These are phyloP conservation scores for Spodoptera littoralis DNA, from an alignment of 2,888 invertebrate genomes.

Conservation along the genomic window DNA sequence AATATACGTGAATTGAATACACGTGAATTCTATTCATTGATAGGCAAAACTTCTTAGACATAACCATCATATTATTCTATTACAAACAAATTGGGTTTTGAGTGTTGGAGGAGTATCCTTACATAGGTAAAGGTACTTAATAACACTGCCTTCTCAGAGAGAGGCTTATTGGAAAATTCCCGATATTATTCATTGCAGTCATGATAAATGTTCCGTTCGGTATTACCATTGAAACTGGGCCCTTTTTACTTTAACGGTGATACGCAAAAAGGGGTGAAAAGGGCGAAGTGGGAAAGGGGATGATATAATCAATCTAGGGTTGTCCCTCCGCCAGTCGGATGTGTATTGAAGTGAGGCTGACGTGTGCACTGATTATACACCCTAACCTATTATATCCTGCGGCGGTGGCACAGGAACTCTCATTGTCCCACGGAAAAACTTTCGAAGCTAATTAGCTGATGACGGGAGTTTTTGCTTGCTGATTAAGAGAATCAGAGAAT, in stretches of 20 bases:
- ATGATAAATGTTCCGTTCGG: constrained; percentile 86
- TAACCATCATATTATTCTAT: constrained; percentile 8
- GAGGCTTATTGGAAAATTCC: constrained; percentile 81
- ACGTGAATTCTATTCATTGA: neutral
- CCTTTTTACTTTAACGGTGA: constrained; percentile 87
- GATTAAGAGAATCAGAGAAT: too few relatives aligned
- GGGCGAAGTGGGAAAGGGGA: constrained; percentile 78
- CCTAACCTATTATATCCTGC: constrained; percentile 42
- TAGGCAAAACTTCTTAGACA: constrained; percentile 1
- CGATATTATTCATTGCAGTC: constrained; percentile 85
- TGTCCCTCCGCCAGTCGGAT: constrained; percentile 72
- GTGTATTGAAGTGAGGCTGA: constrained; percentile 71
- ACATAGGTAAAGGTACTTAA: constrained; percentile 19
- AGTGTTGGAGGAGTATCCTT: constrained; percentile 29
- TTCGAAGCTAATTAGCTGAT: constrained; percentile 29
- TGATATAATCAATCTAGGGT: constrained; percentile 86
- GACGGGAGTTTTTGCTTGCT: neutral
- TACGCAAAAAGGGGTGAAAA: constrained; percentile 86
- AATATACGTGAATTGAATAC: too few relatives aligned
- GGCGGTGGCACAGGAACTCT: constrained; percentile 23
- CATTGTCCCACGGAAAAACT: constrained; percentile 35
- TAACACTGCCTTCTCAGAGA: constrained; percentile 35
- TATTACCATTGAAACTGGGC: constrained; percentile 81
- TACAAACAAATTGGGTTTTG: constrained; percentile 39
- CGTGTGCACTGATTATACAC: constrained; percentile 59